Evolutionary conservation across 2,797 vertebrate species (phyloP).

Genomic region (Pseudomugil gertrudae): DNA sequence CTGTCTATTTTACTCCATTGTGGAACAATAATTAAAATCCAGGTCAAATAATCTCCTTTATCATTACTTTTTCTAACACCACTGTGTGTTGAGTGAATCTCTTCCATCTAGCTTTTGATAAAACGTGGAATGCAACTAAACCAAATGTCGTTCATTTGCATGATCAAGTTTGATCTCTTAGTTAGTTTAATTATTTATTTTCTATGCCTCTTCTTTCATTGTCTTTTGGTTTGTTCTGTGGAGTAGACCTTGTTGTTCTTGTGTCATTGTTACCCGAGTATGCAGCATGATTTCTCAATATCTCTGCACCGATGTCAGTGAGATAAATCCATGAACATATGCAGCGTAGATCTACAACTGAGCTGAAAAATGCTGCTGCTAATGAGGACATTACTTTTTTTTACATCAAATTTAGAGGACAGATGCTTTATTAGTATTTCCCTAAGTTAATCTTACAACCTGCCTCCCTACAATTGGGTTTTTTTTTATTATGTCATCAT

Average conservation of each 20-base stretch:
- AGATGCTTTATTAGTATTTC: constrained; percentile 42
- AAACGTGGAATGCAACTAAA: too few relatives aligned
- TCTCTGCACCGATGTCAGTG: constrained; percentile 48
- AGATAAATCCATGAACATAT: constrained; percentile 52
- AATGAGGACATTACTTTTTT: constrained; percentile 24
- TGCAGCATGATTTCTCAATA: constrained; percentile 45
- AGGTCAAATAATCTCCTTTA: too few relatives aligned
- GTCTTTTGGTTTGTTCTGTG: constrained; percentile 8
- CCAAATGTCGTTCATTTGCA: too few relatives aligned
- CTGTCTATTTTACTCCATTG: too few relatives aligned
- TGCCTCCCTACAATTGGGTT: constrained; percentile 44
- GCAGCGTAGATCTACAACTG: constrained; percentile 17
- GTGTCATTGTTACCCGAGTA: constrained; percentile 34
- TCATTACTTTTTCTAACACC: too few relatives aligned
- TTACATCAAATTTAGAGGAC: constrained; percentile 31
- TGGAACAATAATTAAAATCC: too few relatives aligned
- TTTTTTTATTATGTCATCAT: constrained; percentile 57
- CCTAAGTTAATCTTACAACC: constrained; percentile 52
- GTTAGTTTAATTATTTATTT: too few relatives aligned
- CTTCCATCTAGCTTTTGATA: too few relatives aligned
- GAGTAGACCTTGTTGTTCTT: constrained; percentile 30
- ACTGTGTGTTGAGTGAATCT: too few relatives aligned
- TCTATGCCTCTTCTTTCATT: constrained; percentile 9
- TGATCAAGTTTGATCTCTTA: too few relatives aligned
- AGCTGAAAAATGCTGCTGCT: constrained; percentile 21